Evolutionary conservation across 2,113 vertebrate species (phyloP).

Genomic region (Promerops cafer): DNA sequence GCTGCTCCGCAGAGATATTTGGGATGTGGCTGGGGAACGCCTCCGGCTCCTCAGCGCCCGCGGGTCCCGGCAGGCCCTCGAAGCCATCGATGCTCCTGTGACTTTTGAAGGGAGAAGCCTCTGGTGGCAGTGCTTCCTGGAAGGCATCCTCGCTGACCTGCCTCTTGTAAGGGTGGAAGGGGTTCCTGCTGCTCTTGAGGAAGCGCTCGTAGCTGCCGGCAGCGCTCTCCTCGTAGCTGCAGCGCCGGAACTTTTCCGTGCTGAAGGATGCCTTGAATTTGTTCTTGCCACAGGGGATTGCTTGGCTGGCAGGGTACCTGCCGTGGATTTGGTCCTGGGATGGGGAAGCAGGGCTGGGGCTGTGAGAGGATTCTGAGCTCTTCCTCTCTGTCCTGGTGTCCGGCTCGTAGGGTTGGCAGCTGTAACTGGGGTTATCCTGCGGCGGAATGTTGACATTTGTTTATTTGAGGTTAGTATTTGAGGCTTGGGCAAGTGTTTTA

Average conservation of each 20-base stretch:
- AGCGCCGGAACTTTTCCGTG: conserved; percentile 69
- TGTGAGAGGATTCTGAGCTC: conserved; percentile 73
- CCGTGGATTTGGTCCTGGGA: conserved; percentile 58
- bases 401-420: conserved; percentile 61
- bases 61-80: conserved; percentile 45
- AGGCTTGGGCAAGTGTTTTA: neutral
- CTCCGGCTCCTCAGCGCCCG: conserved; percentile 42
- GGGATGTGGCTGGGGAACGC: conserved; percentile 56
- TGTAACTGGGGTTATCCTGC: conserved; percentile 70
- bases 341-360: conserved; percentile 69
- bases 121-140: conserved; percentile 55
- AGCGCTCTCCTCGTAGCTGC: conserved; percentile 71
- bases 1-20: conserved; percentile 46
- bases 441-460: neutral
- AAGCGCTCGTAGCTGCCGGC: conserved; percentile 55
- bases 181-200: conserved; percentile 61
- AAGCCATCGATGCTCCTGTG: conserved; percentile 61
- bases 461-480: neutral
- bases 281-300: conserved; percentile 4
- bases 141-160: conserved; percentile 79
- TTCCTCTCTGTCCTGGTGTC: conserved; percentile 58
- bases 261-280: conserved; percentile 60
- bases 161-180: conserved; percentile 84
- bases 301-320: conserved; percentile 43
- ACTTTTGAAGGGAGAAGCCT: conserved; percentile 69